phyloP scores from a whole-genome alignment of 2,888 invertebrate genomes.

The Calliopum simillimum region DNA sequence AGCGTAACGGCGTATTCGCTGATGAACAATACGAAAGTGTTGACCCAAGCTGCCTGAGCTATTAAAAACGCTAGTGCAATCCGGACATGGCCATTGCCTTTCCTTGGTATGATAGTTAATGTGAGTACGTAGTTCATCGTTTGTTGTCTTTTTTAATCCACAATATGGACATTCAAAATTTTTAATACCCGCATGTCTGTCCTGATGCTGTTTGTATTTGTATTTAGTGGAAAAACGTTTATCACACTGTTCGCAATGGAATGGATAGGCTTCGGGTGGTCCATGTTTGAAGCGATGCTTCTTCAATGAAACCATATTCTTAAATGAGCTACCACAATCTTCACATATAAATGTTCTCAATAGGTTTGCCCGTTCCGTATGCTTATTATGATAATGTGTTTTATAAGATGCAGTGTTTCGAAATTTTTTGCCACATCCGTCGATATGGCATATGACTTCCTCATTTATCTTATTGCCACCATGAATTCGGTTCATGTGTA shows the following conservation, averaged over 20 bases:
- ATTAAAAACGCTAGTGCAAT: constrained; percentile 50
- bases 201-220: constrained; percentile 52
- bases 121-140: constrained; percentile 50
- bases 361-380: constrained; percentile 32
- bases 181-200: constrained; percentile 53
- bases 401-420: constrained; percentile 44
- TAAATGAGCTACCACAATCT: constrained; percentile 51
- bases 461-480: constrained; percentile 43
- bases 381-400: constrained; percentile 47
- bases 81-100: constrained; percentile 50
- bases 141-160: constrained; percentile 51
- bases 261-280: constrained; percentile 48
- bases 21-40: constrained; percentile 53
- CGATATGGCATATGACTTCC: constrained; percentile 46
- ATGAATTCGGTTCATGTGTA: constrained; percentile 45
- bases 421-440: constrained; percentile 48
- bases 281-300: constrained; percentile 51
- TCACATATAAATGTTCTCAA: constrained; percentile 45
- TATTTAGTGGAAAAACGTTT: constrained; percentile 52
- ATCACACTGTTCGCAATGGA: constrained; percentile 56
- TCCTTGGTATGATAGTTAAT: constrained; percentile 53
- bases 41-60: constrained; percentile 49
- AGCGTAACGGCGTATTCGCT: constrained; percentile 49
- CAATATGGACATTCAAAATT: constrained; percentile 55
- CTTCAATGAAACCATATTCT: constrained; percentile 44